Percentiles rank a stretch among this genome's conserved stretches.
phyloP scores from a whole-genome alignment of 2,113 vertebrate species.

The Rhea pennata region DNA sequence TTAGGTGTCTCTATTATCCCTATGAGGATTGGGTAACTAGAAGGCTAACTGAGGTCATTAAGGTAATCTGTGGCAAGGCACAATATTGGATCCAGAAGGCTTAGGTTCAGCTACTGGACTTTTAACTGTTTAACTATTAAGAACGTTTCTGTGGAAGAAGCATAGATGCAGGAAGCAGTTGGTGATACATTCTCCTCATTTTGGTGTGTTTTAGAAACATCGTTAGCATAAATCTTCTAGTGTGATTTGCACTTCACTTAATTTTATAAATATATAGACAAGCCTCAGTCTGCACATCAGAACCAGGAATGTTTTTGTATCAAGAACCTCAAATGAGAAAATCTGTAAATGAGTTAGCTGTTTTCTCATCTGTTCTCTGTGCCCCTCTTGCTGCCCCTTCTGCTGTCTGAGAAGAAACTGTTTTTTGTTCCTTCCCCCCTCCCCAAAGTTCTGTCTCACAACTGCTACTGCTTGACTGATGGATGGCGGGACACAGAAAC shows the following conservation, averaged over 20 bases:
- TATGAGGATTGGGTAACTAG: neutral
- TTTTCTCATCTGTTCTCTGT: constrained; percentile 74
- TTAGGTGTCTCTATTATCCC: neutral
- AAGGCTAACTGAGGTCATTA: neutral
- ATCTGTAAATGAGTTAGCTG: constrained; percentile 76
- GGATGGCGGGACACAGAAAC: constrained; percentile 48
- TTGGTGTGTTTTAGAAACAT: constrained; percentile 76
- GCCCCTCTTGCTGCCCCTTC: constrained; percentile 75
- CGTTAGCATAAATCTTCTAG: constrained; percentile 75
- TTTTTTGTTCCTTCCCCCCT: constrained; percentile 38
- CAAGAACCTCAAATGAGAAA: constrained; percentile 76
- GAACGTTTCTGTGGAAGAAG: constrained; percentile 50
- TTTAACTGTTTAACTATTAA: constrained; percentile 58
- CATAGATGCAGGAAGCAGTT: constrained; percentile 66
- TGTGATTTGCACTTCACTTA: constrained; percentile 77
- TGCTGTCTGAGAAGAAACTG: constrained; percentile 68
- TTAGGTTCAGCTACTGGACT: neutral
- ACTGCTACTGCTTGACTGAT: constrained; percentile 67
- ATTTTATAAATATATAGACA: constrained; percentile 78
- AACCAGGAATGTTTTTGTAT: constrained; percentile 76
- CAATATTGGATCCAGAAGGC: neutral
- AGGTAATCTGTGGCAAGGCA: neutral
- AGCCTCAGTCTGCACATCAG: constrained; percentile 76
- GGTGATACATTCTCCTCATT: constrained; percentile 73
- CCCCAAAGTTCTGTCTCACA: constrained; percentile 61